Conservation (phyloP, 2,888 invertebrate species). For the Tenthredo scrophulariae region DNA sequence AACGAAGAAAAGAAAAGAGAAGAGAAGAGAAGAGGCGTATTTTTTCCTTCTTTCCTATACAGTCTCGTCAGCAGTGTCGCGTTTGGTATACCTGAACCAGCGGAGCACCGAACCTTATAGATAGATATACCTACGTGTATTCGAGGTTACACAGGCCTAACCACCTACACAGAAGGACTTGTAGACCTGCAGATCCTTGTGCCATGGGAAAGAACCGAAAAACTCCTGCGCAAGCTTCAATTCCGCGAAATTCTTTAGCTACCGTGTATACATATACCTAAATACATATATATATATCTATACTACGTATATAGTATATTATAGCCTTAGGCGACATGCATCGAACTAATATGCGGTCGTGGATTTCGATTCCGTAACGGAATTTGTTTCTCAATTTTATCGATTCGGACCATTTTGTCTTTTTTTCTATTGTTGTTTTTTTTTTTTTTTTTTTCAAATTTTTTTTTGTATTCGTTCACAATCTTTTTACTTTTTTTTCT, state of each 20-base stretch:
- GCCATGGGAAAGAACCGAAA: conserved; percentile 12
- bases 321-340: neutral
- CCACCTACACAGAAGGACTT: neutral
- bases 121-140: neutral
- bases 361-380: neutral
- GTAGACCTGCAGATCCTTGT: neutral
- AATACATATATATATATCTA: neutral
- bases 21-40: neutral
- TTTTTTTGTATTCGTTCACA: conserved; percentile 10
- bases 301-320: no score
- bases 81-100: neutral
- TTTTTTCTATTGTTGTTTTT: conserved; percentile 48
- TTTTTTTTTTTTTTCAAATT: conserved; percentile 48
- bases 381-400: neutral
- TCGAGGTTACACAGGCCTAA: neutral
- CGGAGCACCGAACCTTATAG: conserved; percentile 3
- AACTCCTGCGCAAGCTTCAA: neutral
- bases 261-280: neutral
- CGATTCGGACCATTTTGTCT: neutral
- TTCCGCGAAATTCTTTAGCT: conserved; percentile 36
- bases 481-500: neutral
- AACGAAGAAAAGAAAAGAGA: neutral
- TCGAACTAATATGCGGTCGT: neutral
- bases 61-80: conserved; percentile 14
- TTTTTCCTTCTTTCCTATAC: neutral